phyloP scores from a whole-genome alignment of 1,140 invertebrate species.

The Nylanderia fulva region DNA sequence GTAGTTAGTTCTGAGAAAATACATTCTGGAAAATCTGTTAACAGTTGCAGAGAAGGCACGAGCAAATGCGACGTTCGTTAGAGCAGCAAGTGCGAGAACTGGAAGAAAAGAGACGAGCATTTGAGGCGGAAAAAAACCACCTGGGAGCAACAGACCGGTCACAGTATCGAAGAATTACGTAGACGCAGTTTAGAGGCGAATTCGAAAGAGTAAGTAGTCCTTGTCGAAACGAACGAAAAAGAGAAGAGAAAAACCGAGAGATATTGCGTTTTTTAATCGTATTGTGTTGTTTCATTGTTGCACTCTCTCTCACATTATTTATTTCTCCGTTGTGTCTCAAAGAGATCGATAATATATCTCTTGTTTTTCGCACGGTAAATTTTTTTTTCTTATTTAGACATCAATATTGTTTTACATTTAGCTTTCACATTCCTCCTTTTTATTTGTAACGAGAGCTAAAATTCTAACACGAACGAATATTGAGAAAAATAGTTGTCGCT shows the following conservation, averaged over 20 bases:
- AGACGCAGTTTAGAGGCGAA: conserved; percentile 94
- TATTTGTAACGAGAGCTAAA: conserved; percentile 1
- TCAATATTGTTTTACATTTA: background rate
- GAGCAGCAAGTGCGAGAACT: conserved; percentile 96
- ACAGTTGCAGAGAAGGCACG: conserved; percentile 89
- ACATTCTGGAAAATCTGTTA: conserved; percentile 48
- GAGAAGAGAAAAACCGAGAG: background rate
- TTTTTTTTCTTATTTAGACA: background rate
- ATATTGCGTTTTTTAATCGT: conserved; percentile 7
- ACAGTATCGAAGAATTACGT: conserved; percentile 94
- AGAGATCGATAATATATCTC: conserved; percentile 7
- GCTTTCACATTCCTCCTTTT: conserved; percentile 32
- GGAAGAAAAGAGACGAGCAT: conserved; percentile 94
- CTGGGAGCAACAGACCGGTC: conserved; percentile 96
- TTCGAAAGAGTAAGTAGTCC: conserved; percentile 92
- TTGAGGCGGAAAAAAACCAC: conserved; percentile 94
- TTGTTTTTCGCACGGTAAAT: conserved; percentile 43
- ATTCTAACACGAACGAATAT: conserved; percentile 30
- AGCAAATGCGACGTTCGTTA: conserved; percentile 89
- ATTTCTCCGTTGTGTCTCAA: conserved; percentile 25
- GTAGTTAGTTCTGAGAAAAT: background rate
- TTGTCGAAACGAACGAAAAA: conserved; percentile 12
- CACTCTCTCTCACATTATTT: conserved; percentile 45
- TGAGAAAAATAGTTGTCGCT: conserved; percentile 14
- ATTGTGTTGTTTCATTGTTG: conserved; percentile 27